These are phyloP conservation scores for Lordiphosa clarofinis DNA, from an alignment of 1,140 invertebrate species.

Conservation along the genomic window DNA sequence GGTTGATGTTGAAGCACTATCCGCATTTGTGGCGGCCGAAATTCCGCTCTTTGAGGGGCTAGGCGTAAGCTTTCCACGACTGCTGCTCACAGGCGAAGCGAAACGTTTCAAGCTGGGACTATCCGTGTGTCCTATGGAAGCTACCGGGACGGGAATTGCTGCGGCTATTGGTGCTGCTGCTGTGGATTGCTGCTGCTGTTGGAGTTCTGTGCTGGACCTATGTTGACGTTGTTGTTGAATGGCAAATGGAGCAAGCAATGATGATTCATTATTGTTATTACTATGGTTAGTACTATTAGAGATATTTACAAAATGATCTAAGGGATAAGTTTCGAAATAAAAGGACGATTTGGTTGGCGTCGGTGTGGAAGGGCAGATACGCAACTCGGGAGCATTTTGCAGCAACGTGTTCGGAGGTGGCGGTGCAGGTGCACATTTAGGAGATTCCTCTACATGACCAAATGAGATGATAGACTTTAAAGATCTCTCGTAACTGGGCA, in stretches of 20 bases:
- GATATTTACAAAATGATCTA: slow-evolving; percentile 72
- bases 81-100: slow-evolving; percentile 51
- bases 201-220: slow-evolving; percentile 60
- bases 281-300: slow-evolving; percentile 77
- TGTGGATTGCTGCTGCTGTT: slow-evolving; percentile 33
- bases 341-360: slow-evolving; percentile 61
- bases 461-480: slow-evolving; percentile 36
- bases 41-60: slow-evolving; percentile 74
- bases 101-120: slow-evolving; percentile 50
- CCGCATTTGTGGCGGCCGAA: slow-evolving; percentile 53
- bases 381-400: slow-evolving; percentile 50
- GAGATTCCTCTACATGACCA: slow-evolving; percentile 14
- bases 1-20: slow-evolving; percentile 66
- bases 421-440: not conserved
- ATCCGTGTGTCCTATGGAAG: slow-evolving; percentile 45
- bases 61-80: slow-evolving; percentile 60
- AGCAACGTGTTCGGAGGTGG: slow-evolving; percentile 19
- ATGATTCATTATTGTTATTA: slow-evolving; percentile 73
- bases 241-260: slow-evolving; percentile 78
- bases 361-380: slow-evolving; percentile 70
- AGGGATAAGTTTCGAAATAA: slow-evolving; percentile 21
- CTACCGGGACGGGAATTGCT: slow-evolving; percentile 15
- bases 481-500: slow-evolving; percentile 42
- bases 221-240: slow-evolving; percentile 52
- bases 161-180: slow-evolving; percentile 12